A percentile compares a stretch with the other conserved stretches of the same genome.
phyloP scores from a whole-genome alignment of 2,888 invertebrate species.

The Cetonia aurata region DNA sequence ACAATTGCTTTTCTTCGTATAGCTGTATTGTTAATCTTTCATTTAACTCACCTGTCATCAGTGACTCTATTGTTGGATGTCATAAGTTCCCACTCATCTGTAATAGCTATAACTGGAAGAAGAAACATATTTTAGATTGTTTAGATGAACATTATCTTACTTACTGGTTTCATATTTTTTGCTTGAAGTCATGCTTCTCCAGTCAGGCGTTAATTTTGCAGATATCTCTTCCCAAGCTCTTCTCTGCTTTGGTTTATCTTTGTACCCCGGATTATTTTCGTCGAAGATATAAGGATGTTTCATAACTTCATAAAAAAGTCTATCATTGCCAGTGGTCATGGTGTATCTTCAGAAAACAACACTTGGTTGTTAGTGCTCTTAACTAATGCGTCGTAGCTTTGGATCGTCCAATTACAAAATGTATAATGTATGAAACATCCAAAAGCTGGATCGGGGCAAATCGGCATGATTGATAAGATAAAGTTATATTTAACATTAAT shows the following conservation, averaged over 20 bases:
- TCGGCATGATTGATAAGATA: too few relatives aligned
- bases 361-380: too few relatives aligned
- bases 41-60: too few relatives aligned
- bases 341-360: too few relatives aligned
- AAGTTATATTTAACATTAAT: too few relatives aligned
- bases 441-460: too few relatives aligned
- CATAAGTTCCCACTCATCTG: background rate
- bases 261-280: background rate
- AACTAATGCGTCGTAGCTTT: too few relatives aligned
- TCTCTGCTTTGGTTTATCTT: background rate
- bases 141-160: background rate
- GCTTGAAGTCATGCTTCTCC: background rate
- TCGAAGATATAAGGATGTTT: slow-evolving; percentile 9
- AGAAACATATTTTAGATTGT: background rate
- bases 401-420: too few relatives aligned
- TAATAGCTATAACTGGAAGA: background rate
- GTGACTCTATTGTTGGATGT: background rate
- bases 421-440: too few relatives aligned
- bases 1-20: background rate
- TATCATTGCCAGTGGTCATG: background rate
- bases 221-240: background rate
- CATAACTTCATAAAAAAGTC: background rate
- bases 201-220: background rate
- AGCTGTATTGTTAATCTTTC: too few relatives aligned
- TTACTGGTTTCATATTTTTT: background rate